A percentile compares a stretch with the other conserved stretches of the same genome.
Evolutionary conservation across 2,797 vertebrate species (phyloP).

Genomic region (Mastacembelus armatus): DNA sequence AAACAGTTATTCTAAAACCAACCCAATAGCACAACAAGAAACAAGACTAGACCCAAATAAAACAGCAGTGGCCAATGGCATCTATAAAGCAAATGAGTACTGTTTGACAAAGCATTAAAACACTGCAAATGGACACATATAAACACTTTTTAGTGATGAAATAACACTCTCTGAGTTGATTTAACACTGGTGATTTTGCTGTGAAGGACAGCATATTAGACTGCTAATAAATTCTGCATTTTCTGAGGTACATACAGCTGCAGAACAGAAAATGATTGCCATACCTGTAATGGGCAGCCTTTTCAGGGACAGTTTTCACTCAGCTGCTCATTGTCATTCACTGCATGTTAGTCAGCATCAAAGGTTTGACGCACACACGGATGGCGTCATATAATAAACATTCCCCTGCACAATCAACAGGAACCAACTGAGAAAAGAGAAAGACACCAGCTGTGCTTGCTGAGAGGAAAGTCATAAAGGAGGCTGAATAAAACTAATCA

Average conservation of each 20-base stretch:
- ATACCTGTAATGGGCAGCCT: conserved; percentile 31
- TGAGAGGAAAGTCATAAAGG: conserved; percentile 30
- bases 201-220: conserved; percentile 1
- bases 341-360: conserved; percentile 57
- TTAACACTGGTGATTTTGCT: not conserved
- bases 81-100: no score
- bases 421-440: conserved; percentile 44
- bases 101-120: no score
- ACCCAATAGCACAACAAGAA: no score
- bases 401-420: conserved; percentile 55
- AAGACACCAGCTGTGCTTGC: conserved; percentile 25
- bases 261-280: conserved; percentile 25
- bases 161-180: no score
- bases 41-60: no score
- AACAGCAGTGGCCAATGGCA: no score
- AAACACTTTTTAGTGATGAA: no score
- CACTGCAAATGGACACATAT: no score
- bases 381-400: conserved; percentile 69
- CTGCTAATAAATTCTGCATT: conserved; percentile 30
- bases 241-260: conserved; percentile 19
- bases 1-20: no score
- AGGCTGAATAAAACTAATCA: conserved; percentile 24
- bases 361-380: conserved; percentile 66
- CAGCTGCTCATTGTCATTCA: conserved; percentile 68
- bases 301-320: conserved; percentile 42